Evolutionary conservation across 2,113 vertebrate genomes (phyloP).

Genomic region (Mandrillus leucophaeus): DNA sequence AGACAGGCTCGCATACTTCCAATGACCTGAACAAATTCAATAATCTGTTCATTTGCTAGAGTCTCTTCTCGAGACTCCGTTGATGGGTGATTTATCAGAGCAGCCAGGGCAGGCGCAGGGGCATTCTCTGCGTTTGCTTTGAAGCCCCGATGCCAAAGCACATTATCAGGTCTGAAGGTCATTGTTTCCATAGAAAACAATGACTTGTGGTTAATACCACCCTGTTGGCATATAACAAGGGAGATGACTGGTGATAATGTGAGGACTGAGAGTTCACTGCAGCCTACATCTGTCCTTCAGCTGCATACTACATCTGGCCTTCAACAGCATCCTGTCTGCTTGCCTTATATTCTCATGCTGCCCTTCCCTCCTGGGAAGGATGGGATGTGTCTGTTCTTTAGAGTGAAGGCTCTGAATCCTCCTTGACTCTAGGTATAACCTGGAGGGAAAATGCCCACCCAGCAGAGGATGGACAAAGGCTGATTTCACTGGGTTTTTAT

Average conservation of each 20-base stretch:
- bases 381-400: background rate
- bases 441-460: background rate
- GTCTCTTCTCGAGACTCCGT: constrained; percentile 29
- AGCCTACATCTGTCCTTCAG: background rate
- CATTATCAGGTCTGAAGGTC: constrained; percentile 2
- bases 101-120: background rate
- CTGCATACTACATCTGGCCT: background rate
- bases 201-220: constrained; percentile 7
- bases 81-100: constrained; percentile 61
- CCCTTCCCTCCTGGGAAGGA: background rate
- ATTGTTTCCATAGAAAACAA: constrained; percentile 24
- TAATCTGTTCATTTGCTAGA: constrained; percentile 66
- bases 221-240: background rate
- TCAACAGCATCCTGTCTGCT: background rate
- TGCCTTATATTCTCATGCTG: background rate
- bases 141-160: constrained; percentile 41
- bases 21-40: constrained; percentile 74
- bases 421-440: background rate
- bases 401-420: background rate
- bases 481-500: background rate
- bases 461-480: background rate
- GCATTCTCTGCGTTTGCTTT: constrained; percentile 32
- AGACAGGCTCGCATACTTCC: constrained; percentile 33
- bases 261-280: background rate
- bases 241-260: background rate